A percentile compares a stretch with the other conserved stretches of the same genome.
Conservation (phyloP, 1,140 invertebrate genomes). For the Aphelinus atriplicis region DNA sequence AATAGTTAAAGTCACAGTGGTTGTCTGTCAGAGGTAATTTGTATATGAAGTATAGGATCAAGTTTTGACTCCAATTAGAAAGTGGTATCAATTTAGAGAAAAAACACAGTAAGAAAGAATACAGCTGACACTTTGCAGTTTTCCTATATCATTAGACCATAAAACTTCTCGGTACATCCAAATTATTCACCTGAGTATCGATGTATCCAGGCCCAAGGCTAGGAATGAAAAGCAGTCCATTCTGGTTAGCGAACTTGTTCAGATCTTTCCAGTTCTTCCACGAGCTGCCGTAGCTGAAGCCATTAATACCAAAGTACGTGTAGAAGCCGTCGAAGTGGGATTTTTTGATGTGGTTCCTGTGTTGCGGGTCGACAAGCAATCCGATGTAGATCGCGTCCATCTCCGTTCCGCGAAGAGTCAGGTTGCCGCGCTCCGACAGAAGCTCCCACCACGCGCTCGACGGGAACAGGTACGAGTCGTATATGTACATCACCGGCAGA, state of each 20-base stretch:
- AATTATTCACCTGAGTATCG: conserved; percentile 64
- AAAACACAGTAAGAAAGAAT: no score
- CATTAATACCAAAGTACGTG: conserved; percentile 71
- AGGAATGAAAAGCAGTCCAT: conserved; percentile 69
- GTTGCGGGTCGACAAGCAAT: conserved; percentile 62
- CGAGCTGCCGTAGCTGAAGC: conserved; percentile 71
- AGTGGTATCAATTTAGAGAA: no score
- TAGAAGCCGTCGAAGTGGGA: conserved; percentile 73
- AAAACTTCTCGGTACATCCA: neutral
- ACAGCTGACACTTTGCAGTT: no score
- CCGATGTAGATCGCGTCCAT: conserved; percentile 71
- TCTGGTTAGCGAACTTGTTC: conserved; percentile 68
- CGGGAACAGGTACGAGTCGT: conserved; percentile 69
- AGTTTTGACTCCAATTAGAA: no score
- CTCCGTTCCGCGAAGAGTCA: conserved; percentile 65
- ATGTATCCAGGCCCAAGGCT: conserved; percentile 72
- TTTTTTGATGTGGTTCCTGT: conserved; percentile 66
- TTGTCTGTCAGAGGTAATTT: neutral
- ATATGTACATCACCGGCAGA: conserved; percentile 70
- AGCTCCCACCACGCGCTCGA: conserved; percentile 65
- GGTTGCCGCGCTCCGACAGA: conserved; percentile 64
- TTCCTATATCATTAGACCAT: neutral
- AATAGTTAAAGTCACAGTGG: no score
- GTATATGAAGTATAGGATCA: neutral
- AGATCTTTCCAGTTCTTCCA: conserved; percentile 74